A percentile compares a stretch with the other conserved stretches of the same genome.
phyloP scores from a whole-genome alignment of 2,797 vertebrate species.

The Capromys pilorides region DNA sequence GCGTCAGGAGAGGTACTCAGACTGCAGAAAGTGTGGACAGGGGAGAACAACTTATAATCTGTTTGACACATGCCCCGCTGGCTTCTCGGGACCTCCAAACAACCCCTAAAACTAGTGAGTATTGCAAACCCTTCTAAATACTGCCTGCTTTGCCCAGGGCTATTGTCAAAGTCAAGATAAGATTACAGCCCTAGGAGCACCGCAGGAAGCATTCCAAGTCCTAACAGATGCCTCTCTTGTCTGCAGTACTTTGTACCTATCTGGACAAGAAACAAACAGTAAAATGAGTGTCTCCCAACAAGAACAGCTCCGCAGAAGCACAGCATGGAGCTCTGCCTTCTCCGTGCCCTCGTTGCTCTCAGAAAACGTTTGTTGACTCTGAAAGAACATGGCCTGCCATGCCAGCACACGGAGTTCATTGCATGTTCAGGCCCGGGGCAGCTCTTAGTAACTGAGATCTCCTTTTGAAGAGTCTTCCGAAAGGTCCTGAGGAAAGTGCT shows the following conservation, averaged over 20 bases:
- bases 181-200: not conserved
- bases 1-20: not conserved
- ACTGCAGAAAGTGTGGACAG: not conserved
- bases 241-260: not conserved
- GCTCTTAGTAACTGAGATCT: not conserved
- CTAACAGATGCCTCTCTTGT: not conserved
- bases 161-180: not conserved
- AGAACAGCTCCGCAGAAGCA: not conserved
- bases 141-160: not conserved
- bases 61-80: not conserved
- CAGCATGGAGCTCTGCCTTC: not conserved
- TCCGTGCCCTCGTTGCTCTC: not conserved
- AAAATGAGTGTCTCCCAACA: not conserved
- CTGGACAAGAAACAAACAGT: not conserved
- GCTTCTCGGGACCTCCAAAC: not conserved
- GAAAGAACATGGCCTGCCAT: not conserved
- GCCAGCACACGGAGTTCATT: not conserved
- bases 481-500: not conserved
- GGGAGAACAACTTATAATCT: not conserved
- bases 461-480: not conserved
- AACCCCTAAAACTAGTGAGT: not conserved
- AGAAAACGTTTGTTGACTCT: constrained; percentile 30
- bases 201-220: constrained; percentile 27
- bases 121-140: not conserved
- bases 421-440: not conserved